phyloP scores from a whole-genome alignment of 2,797 vertebrate species.

The Falco cherrug region DNA sequence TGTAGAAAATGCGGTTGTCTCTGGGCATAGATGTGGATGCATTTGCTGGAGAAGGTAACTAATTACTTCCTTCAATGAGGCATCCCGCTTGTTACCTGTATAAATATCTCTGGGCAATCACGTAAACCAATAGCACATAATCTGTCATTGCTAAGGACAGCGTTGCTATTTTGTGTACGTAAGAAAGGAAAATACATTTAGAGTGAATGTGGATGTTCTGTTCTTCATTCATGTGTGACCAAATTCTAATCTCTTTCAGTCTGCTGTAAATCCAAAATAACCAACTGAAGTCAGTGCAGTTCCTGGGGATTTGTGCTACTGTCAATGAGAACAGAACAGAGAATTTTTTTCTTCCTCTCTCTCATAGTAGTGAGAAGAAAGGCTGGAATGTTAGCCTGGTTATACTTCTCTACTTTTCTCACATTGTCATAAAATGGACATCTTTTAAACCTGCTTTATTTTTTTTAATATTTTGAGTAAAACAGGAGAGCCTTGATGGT shows the following conservation, averaged over 20 bases:
- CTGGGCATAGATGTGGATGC: background rate
- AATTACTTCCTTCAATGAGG: background rate
- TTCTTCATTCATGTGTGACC: slow-evolving; percentile 39
- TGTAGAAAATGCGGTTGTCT: background rate
- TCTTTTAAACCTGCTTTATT: background rate
- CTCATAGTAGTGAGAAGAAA: slow-evolving; percentile 4
- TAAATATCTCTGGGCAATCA: background rate
- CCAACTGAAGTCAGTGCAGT: slow-evolving; percentile 29
- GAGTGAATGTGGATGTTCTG: background rate
- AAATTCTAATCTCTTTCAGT: slow-evolving; percentile 51
- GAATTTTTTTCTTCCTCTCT: background rate
- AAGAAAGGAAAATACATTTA: background rate
- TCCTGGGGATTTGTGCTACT: slow-evolving; percentile 55
- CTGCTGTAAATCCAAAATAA: slow-evolving; percentile 26
- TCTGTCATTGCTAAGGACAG: background rate
- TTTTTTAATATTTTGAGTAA: background rate
- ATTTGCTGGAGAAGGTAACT: background rate
- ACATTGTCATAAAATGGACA: background rate
- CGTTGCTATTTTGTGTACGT: background rate
- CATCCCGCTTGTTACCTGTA: background rate
- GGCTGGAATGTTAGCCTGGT: background rate
- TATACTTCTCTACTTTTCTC: slow-evolving; percentile 8
- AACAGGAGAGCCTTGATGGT: slow-evolving; percentile 6
- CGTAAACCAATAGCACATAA: background rate
- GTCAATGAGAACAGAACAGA: slow-evolving; percentile 41